Percentiles rank a stretch among this genome's conserved stretches.
Evolutionary conservation across 2,113 vertebrate genomes (phyloP).

Genomic region (Sminthopsis crassicaudata): DNA sequence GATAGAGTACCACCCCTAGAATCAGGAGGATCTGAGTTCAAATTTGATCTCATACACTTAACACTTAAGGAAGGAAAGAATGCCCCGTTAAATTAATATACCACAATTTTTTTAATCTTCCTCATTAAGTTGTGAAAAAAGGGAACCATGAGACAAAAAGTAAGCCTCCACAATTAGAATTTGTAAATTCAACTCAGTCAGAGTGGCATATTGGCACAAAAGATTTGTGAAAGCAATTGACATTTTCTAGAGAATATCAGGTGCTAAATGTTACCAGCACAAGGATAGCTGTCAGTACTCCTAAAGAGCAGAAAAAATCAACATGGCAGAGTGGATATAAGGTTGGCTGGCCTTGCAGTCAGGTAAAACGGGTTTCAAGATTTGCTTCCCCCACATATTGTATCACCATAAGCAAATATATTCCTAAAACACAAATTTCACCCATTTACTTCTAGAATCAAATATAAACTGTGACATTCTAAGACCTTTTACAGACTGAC

Average conservation of each 20-base stretch:
- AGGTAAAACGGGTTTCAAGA: not conserved
- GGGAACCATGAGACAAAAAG: conserved; percentile 21
- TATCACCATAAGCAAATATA: not conserved
- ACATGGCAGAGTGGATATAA: not conserved
- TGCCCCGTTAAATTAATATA: not conserved
- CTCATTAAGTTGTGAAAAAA: not conserved
- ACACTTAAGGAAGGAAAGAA: too few relatives aligned
- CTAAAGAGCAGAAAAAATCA: not conserved
- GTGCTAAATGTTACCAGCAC: not conserved
- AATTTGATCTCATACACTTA: too few relatives aligned
- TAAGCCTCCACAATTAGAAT: not conserved
- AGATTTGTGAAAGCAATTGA: not conserved
- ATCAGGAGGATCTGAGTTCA: too few relatives aligned
- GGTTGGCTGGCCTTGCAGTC: not conserved
- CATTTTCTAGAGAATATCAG: not conserved
- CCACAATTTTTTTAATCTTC: not conserved
- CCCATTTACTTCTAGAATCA: not conserved
- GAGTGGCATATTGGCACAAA: conserved; percentile 1
- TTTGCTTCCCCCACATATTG: not conserved
- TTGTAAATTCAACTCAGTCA: conserved; percentile 8
- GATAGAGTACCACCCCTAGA: too few relatives aligned
- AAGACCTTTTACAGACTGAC: not conserved
- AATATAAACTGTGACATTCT: not conserved
- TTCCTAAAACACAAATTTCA: not conserved
- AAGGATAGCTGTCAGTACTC: not conserved